A percentile compares a stretch with the other conserved stretches of the same genome.
phyloP scores from a whole-genome alignment of 2,797 vertebrate genomes.

The Dipus sagitta region DNA sequence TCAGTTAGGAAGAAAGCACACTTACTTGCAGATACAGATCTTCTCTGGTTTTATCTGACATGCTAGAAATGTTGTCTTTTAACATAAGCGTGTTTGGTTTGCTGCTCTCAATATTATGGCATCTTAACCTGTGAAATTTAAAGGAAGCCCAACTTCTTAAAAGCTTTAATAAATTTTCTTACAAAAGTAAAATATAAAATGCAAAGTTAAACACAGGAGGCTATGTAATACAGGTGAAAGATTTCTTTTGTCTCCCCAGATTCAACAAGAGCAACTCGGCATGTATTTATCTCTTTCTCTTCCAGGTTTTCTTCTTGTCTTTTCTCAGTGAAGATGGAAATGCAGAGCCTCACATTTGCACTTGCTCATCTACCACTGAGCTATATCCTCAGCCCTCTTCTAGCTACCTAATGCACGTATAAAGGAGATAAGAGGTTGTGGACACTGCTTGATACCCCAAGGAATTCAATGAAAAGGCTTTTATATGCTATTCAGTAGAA shows the following conservation, averaged over 20 bases:
- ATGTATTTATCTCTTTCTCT: constrained; percentile 25
- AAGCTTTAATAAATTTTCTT: background rate
- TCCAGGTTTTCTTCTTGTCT: background rate
- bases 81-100: constrained; percentile 88
- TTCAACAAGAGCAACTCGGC: background rate
- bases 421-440: background rate
- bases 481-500: background rate
- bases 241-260: background rate
- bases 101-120: constrained; percentile 92
- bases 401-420: background rate
- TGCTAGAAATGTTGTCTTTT: constrained; percentile 87
- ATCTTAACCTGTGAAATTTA: constrained; percentile 92
- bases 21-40: constrained; percentile 92
- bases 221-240: background rate
- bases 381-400: background rate
- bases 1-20: constrained; percentile 33
- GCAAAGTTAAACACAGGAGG: background rate
- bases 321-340: background rate
- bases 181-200: constrained; percentile 41
- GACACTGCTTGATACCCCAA: background rate
- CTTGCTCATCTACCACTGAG: background rate
- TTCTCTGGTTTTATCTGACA: constrained; percentile 88
- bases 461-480: background rate
- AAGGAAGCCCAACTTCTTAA: constrained; percentile 65
- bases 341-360: background rate